Conservation (phyloP, 92 coral and sea anemone species). For the Porites lobata region DNA sequence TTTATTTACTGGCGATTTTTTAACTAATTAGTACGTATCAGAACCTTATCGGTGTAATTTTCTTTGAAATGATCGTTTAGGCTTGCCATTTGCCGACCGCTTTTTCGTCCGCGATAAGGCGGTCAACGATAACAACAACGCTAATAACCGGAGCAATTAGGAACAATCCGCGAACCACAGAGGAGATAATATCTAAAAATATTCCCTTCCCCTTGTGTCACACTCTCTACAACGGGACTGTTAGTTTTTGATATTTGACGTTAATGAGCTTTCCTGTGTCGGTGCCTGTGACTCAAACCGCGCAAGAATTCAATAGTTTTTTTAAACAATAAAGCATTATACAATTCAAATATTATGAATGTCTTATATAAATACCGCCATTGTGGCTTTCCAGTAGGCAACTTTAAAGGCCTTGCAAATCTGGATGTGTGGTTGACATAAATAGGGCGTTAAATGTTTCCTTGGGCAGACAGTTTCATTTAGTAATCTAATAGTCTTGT, state of each 20-base stretch:
- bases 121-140: conserved; percentile 86
- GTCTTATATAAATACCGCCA: conserved; percentile 67
- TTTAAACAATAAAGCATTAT: conserved; percentile 60
- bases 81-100: conserved; percentile 31
- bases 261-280: conserved; percentile 54
- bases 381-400: conserved; percentile 65
- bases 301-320: conserved; percentile 34
- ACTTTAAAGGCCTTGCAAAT: conserved; percentile 50
- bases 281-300: conserved; percentile 47
- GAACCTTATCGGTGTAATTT: conserved; percentile 36
- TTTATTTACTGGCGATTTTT: conserved; percentile 22
- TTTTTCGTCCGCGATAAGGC: conserved; percentile 81
- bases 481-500: not conserved
- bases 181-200: conserved; percentile 52
- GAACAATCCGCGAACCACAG: conserved; percentile 90
- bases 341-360: conserved; percentile 81
- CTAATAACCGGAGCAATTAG: conserved; percentile 95
- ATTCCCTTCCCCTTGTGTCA: conserved; percentile 15
- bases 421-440: conserved; percentile 19
- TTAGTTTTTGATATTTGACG: conserved; percentile 76
- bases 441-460: conserved; percentile 2
- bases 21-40: conserved; percentile 30
- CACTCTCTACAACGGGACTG: conserved; percentile 41
- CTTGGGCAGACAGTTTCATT: not conserved
- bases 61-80: conserved; percentile 38